A percentile compares a stretch with the other conserved stretches of the same genome.
Conservation (phyloP, 1,140 invertebrate genomes). For the Drosophila eugracilis region DNA sequence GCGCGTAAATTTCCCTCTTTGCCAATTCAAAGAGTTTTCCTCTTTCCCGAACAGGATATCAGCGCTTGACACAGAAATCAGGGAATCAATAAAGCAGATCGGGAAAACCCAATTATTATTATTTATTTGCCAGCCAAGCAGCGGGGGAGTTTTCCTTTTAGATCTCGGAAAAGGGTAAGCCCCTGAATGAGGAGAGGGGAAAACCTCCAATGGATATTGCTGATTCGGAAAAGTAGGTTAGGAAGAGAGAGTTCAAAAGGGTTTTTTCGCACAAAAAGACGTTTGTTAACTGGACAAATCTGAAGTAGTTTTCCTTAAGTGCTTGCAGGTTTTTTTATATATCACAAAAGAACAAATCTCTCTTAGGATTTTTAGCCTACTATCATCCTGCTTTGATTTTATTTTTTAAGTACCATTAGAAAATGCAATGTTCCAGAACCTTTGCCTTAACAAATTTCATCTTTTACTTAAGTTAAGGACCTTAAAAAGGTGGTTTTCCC, state of each 20-base stretch:
- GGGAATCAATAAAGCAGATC: slow-evolving; percentile 52
- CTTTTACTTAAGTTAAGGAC: too few relatives aligned
- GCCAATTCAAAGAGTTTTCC: slow-evolving; percentile 51
- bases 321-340: not conserved
- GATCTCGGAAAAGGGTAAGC: slow-evolving; percentile 11
- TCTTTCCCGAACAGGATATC: slow-evolving; percentile 66
- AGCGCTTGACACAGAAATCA: slow-evolving; percentile 71
- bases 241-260: too few relatives aligned
- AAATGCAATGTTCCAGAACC: not conserved
- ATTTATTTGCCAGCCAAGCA: not conserved
- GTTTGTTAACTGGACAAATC: slow-evolving; percentile 7
- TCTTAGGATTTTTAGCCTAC: not conserved
- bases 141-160: slow-evolving; percentile 4
- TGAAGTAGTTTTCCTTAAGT: slow-evolving; percentile 6
- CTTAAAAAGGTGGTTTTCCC: too few relatives aligned
- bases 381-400: not conserved
- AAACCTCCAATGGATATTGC: slow-evolving; percentile 2
- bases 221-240: slow-evolving; percentile 8
- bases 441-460: too few relatives aligned
- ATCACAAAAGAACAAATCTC: not conserved
- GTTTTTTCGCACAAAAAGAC: too few relatives aligned
- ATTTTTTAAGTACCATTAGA: not conserved
- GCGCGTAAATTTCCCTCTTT: slow-evolving; percentile 64
- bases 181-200: not conserved
- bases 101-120: slow-evolving; percentile 2